phyloP scores from a whole-genome alignment of 2,888 invertebrate species.

The Polyommatus iphigenia region DNA sequence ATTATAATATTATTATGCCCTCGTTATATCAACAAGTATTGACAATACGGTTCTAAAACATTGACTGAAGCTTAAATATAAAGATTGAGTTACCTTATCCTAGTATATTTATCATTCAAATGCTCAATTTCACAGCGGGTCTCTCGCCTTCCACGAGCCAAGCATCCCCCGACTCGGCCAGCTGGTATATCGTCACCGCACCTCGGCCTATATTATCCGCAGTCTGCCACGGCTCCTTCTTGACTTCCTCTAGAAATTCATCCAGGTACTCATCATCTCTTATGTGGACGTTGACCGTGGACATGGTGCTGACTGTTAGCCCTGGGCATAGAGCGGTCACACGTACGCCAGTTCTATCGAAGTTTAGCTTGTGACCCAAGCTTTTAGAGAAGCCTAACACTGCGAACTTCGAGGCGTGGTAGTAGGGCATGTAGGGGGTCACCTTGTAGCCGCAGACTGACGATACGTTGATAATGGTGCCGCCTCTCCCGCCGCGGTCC shows the following conservation, averaged over 20 bases:
- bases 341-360: slow-evolving; percentile 64
- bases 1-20: no score
- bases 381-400: slow-evolving; percentile 69
- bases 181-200: slow-evolving; percentile 46
- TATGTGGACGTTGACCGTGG: slow-evolving; percentile 41
- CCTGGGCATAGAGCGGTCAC: slow-evolving; percentile 49
- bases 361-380: slow-evolving; percentile 60
- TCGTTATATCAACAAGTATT: no score
- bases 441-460: slow-evolving; percentile 77
- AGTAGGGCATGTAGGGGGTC: slow-evolving; percentile 71
- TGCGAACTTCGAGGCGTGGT: slow-evolving; percentile 78
- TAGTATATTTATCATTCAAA: no score
- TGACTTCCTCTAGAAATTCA: slow-evolving; percentile 38
- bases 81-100: no score
- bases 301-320: slow-evolving; percentile 48
- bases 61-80: no score
- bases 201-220: slow-evolving; percentile 46
- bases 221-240: slow-evolving; percentile 44
- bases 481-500: slow-evolving; percentile 76
- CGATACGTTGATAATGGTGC: slow-evolving; percentile 81
- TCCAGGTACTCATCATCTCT: slow-evolving; percentile 37
- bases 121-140: slow-evolving; percentile 38
- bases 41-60: no score
- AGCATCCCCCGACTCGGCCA: slow-evolving; percentile 65
- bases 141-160: slow-evolving; percentile 46